Percentiles rank a stretch among this genome's conserved stretches.
Evolutionary conservation across 2,113 vertebrate species (phyloP).

Genomic region (Gallinago jamesoni): DNA sequence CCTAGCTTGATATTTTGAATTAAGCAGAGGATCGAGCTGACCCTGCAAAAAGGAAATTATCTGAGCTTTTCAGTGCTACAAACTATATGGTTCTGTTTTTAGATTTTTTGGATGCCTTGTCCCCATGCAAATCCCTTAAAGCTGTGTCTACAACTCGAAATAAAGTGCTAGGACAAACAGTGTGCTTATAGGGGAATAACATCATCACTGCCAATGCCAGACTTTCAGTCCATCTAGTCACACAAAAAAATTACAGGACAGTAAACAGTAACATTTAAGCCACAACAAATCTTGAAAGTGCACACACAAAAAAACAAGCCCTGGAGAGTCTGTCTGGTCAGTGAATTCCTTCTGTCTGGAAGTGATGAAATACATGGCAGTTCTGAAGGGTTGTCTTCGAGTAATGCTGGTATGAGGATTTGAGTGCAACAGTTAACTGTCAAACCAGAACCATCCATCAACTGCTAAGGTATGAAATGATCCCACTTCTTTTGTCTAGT

Average conservation of each 20-base stretch:
- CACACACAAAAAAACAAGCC: neutral
- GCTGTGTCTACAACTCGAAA: neutral
- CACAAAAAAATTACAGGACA: neutral
- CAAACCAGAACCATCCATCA: neutral
- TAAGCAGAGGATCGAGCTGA: neutral
- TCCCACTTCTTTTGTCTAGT: neutral
- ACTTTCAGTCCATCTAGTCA: neutral
- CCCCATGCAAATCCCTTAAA: neutral
- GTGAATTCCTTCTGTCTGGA: conserved; percentile 41
- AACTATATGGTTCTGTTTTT: neutral
- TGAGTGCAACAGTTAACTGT: neutral
- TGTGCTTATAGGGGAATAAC: neutral
- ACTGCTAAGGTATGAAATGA: neutral
- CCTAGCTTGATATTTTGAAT: neutral
- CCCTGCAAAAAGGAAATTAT: neutral
- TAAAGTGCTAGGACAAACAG: neutral
- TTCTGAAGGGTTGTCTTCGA: neutral
- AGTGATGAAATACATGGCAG: neutral
- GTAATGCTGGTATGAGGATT: neutral
- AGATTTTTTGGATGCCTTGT: neutral
- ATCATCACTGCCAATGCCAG: neutral
- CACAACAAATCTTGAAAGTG: neutral
- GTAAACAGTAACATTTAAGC: neutral
- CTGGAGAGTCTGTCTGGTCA: neutral
- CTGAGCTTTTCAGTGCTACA: neutral